Conservation (phyloP, 1,140 invertebrate genomes). For the Drosophila novamexicana region DNA sequence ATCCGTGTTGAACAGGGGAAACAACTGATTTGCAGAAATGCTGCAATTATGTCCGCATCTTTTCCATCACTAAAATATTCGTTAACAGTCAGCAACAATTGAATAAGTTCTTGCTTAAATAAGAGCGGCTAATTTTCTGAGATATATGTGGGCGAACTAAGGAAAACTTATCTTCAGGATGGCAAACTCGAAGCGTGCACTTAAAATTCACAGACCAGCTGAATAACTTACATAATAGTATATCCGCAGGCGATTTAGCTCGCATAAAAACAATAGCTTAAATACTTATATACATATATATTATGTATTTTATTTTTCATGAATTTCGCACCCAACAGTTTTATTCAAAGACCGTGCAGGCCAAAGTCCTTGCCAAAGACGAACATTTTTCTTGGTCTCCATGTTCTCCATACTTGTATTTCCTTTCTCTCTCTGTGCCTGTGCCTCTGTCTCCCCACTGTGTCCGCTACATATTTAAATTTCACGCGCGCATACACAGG, state of each 20-base stretch:
- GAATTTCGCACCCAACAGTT: constrained; percentile 53
- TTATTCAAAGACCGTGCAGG: constrained; percentile 49
- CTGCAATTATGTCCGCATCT: too few species aligned
- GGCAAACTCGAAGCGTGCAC: constrained; percentile 5
- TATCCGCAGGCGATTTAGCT: constrained; percentile 19
- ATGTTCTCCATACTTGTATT: constrained; percentile 50
- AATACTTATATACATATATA: constrained; percentile 16
- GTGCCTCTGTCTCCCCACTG: constrained; percentile 9
- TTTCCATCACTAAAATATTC: background rate
- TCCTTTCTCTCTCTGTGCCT: constrained; percentile 8
- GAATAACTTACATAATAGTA: constrained; percentile 20
- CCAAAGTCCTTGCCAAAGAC: constrained; percentile 53
- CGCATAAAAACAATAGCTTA: constrained; percentile 53
- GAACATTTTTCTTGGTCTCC: constrained; percentile 59
- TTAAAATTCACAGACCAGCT: constrained; percentile 25
- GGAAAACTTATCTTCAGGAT: constrained; percentile 15
- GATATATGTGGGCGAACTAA: constrained; percentile 15
- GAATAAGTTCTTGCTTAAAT: background rate
- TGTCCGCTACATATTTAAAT: constrained; percentile 70
- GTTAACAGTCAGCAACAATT: background rate
- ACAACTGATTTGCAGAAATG: too few species aligned
- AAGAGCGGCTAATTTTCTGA: constrained; percentile 11
- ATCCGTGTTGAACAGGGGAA: too few species aligned
- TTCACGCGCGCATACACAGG: constrained; percentile 78
- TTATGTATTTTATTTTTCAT: constrained; percentile 12